A percentile compares a stretch with the other conserved stretches of the same genome.
Evolutionary conservation across 2,888 invertebrate genomes (phyloP).

Genomic region (Lasioglossum malachurum): DNA sequence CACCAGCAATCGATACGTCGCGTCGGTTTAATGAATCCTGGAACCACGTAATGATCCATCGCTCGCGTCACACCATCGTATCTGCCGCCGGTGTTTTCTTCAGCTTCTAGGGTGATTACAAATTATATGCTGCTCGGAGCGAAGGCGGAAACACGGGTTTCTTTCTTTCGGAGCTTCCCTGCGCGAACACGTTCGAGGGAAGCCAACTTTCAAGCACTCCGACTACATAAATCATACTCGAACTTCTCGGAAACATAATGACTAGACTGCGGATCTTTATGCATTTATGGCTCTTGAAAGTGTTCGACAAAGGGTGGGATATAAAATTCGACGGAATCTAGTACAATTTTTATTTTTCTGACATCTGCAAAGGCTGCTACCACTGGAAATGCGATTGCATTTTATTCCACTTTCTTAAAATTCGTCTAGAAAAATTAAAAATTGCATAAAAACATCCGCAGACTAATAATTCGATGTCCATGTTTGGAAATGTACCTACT

Average conservation of each 20-base stretch:
- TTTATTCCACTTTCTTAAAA: too few species aligned
- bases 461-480: too few species aligned
- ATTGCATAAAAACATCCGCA: too few species aligned
- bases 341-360: too few species aligned
- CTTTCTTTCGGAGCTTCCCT: neutral
- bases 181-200: neutral
- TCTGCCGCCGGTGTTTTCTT: constrained; percentile 30
- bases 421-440: too few species aligned
- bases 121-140: neutral
- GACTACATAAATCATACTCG: neutral
- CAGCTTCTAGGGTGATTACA: neutral
- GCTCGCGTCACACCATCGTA: constrained; percentile 58
- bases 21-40: constrained; percentile 60
- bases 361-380: too few species aligned
- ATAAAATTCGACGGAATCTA: too few species aligned
- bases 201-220: neutral
- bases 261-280: too few species aligned
- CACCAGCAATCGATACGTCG: constrained; percentile 55
- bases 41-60: constrained; percentile 57
- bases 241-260: neutral
- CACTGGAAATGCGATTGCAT: too few species aligned
- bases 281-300: too few species aligned
- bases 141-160: neutral
- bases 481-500: neutral
- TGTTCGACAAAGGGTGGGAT: too few species aligned